A percentile compares a stretch with the other conserved stretches of the same genome.
Conservation (phyloP, 2,113 vertebrate genomes). For the Isurus oxyrinchus region DNA sequence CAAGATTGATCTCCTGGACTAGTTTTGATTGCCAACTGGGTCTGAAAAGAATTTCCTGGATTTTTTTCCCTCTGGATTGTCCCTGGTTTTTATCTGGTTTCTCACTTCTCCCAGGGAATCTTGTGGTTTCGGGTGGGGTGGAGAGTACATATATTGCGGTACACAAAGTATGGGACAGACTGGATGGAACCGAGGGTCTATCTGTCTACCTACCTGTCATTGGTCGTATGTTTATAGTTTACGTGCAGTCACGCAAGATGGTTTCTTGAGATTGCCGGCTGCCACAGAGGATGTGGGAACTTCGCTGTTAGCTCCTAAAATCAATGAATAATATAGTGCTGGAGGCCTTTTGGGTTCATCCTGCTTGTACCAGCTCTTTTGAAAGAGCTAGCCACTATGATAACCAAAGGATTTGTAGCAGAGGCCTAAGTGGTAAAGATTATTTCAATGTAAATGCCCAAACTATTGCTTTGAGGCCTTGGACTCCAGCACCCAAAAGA, state of each 20-base stretch:
- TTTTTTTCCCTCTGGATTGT: neutral
- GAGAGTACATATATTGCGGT: neutral
- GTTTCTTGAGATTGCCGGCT: neutral
- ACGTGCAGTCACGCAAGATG: neutral
- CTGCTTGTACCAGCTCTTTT: neutral
- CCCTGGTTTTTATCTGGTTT: neutral
- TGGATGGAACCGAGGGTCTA: neutral
- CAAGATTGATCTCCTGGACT: neutral
- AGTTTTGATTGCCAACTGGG: neutral
- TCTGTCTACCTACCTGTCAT: neutral
- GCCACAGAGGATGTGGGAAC: neutral
- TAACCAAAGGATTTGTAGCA: neutral
- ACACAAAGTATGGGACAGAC: neutral
- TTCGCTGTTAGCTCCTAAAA: neutral
- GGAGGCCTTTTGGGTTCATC: neutral
- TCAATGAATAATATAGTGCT: neutral
- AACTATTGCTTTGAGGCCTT: neutral
- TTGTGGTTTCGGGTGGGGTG: neutral
- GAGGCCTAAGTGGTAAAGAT: neutral
- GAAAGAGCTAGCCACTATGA: neutral
- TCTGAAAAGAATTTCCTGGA: neutral
- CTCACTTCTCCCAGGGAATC: neutral
- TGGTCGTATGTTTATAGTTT: neutral
- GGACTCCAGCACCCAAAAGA: neutral
- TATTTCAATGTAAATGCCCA: neutral